Evolutionary conservation across 2,888 invertebrate species (phyloP).

Genomic region (Leptinotarsa rubiginosa): DNA sequence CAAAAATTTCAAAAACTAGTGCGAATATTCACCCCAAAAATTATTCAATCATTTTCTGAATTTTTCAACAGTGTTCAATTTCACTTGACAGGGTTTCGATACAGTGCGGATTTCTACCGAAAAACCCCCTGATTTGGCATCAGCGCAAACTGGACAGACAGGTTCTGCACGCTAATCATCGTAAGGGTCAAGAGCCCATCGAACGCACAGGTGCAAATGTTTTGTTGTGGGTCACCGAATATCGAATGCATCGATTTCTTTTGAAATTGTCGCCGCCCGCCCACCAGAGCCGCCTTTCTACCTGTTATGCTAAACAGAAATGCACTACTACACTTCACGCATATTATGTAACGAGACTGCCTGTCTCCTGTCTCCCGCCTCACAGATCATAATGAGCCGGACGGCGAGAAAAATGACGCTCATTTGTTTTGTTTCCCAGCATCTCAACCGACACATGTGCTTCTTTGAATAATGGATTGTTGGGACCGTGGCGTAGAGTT

Average conservation of each 20-base stretch:
- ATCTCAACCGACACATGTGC: no score
- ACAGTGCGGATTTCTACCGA: not conserved
- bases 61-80: no score
- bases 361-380: slow-evolving; percentile 12
- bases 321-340: slow-evolving; percentile 17
- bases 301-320: slow-evolving; percentile 19
- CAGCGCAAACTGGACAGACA: slow-evolving; percentile 9
- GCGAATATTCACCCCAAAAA: no score
- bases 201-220: slow-evolving; percentile 64
- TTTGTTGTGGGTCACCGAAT: slow-evolving; percentile 58
- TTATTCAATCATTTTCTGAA: no score
- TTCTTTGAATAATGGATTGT: no score
- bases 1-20: no score
- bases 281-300: slow-evolving; percentile 4
- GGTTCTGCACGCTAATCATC: not conserved
- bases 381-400: not conserved
- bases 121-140: slow-evolving; percentile 1
- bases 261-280: slow-evolving; percentile 4
- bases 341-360: slow-evolving; percentile 19
- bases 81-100: no score
- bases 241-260: slow-evolving; percentile 20
- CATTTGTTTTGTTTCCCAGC: not conserved
- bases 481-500: no score
- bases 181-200: slow-evolving; percentile 62
- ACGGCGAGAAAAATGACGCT: not conserved